Percentiles rank a stretch among this genome's conserved stretches.
phyloP scores from a whole-genome alignment of 92 coral and sea anemone genomes.

The Hydrozoanthus gracilis region DNA sequence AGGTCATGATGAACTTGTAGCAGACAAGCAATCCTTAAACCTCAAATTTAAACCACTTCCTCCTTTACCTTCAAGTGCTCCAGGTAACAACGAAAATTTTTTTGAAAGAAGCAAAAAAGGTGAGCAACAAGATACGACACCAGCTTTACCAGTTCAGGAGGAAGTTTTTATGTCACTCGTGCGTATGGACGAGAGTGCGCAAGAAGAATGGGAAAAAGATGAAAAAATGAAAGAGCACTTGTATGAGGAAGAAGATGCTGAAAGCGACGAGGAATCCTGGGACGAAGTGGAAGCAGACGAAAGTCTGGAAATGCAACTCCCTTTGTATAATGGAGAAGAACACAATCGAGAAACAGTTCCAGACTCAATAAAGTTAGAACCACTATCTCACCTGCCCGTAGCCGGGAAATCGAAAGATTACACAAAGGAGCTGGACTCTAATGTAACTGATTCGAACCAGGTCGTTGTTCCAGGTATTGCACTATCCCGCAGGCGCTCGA shows the following conservation, averaged over 20 bases:
- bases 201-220: background rate
- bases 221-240: background rate
- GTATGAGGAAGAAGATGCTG: constrained; percentile 3
- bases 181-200: background rate
- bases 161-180: background rate
- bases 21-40: background rate
- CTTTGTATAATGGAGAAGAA: background rate
- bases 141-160: background rate
- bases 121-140: background rate
- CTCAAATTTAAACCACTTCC: constrained; percentile 5
- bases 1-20: background rate
- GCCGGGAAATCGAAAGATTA: background rate
- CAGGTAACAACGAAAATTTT: too few species aligned
- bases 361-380: constrained; percentile 2
- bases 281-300: constrained; percentile 33
- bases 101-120: background rate
- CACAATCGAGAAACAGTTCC: background rate
- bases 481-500: constrained; percentile 18
- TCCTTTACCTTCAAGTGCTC: constrained; percentile 5
- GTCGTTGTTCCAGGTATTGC: background rate
- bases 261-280: constrained; percentile 10
- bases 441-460: background rate
- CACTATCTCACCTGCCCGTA: constrained; percentile 2
- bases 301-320: background rate
- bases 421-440: background rate